Conservation (phyloP, 2,113 vertebrate genomes). For the Dolichotis patagonum region DNA sequence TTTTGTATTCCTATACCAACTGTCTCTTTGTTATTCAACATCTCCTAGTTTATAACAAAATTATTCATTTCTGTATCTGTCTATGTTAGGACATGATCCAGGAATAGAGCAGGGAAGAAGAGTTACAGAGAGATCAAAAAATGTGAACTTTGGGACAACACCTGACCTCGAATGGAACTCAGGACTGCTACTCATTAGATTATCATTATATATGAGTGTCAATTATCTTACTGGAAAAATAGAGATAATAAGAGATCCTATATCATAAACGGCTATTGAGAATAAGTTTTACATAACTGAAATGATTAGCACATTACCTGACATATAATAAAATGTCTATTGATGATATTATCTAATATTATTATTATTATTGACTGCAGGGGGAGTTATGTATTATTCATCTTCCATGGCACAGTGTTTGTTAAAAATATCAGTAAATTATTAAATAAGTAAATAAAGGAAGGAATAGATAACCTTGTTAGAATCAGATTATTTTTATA, state of each 20-base stretch:
- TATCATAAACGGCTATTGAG: neutral
- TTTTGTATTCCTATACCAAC: neutral
- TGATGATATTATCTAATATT: slow-evolving; percentile 13
- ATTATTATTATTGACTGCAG: neutral
- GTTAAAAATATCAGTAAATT: neutral
- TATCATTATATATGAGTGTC: neutral
- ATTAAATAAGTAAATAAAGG: neutral
- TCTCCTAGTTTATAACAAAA: neutral
- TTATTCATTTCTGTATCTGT: neutral
- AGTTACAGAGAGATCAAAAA: neutral
- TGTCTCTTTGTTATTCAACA: neutral
- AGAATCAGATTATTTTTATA: slow-evolving; percentile 10
- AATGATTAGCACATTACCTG: neutral
- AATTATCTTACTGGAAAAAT: neutral
- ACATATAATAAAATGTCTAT: neutral
- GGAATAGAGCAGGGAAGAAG: neutral
- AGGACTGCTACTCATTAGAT: neutral
- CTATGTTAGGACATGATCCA: neutral
- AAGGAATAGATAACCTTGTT: neutral
- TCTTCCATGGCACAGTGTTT: neutral
- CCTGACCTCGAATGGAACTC: neutral
- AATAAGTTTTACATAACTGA: neutral
- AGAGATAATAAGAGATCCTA: neutral
- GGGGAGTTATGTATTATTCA: neutral
- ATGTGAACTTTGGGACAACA: neutral